phyloP scores from a whole-genome alignment of 2,888 invertebrate genomes.

The Chironomus tentans region DNA sequence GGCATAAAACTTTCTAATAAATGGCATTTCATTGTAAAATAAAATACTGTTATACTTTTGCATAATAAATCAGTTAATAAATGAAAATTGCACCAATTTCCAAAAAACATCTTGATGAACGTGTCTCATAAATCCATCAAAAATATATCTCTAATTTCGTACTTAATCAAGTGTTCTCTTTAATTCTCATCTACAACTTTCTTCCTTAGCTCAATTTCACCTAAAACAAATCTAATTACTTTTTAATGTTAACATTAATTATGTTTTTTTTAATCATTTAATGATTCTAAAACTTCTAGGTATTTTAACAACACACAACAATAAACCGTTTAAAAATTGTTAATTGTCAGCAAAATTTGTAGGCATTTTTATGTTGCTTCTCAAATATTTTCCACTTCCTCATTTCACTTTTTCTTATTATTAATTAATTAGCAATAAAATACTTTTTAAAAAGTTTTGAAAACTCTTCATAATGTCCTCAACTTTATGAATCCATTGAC shows the following conservation, averaged over 20 bases:
- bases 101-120: not conserved
- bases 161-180: not conserved
- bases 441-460: not conserved
- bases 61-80: too few relatives aligned
- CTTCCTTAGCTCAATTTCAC: not conserved
- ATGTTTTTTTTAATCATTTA: not conserved
- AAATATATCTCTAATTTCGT: not conserved
- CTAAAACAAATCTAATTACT: not conserved
- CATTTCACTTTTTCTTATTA: not conserved
- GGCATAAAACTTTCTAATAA: too few relatives aligned
- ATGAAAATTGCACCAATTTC: too few relatives aligned
- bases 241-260: not conserved
- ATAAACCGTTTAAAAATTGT: not conserved
- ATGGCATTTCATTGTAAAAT: too few relatives aligned
- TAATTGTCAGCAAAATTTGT: not conserved
- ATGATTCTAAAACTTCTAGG: not conserved
- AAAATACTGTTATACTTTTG: too few relatives aligned
- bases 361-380: constrained; percentile 6
- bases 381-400: not conserved
- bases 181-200: too few relatives aligned
- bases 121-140: not conserved
- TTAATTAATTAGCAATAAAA: not conserved
- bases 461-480: not conserved
- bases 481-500: too few relatives aligned
- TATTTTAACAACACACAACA: constrained; percentile 2